Base-by-base conservation (phyloP, 2,888 invertebrate species). In the Eurois occulta region DNA sequence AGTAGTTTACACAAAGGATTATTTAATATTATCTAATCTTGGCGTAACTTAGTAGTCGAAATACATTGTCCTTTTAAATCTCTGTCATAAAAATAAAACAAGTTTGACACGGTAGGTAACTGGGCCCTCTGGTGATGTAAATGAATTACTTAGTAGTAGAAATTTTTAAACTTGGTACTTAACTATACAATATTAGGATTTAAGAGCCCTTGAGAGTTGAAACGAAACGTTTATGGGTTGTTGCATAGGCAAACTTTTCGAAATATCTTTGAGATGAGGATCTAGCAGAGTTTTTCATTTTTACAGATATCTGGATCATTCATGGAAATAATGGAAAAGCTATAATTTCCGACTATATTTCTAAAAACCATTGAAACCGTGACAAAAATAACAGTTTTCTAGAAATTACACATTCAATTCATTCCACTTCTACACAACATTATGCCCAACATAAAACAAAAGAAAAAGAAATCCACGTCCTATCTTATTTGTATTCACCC, bases 1-100 rank as follows among this genome's bases (percentile, higher is more conserved):
- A 62, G 79, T 64, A 84, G 90, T 90, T 89, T 88, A 92, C 90
- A 93, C 93, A 93, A 94, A 93, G 91, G 90, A 90, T 90, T 91
- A 90, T 93, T 94, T 93, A 92, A 91, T 90, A 90, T 89, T 92
- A 94, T 93, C 94, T 93, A 92, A 94, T 94, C 94, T 92, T 78
- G 83, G 92, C 91, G 94, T 95, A 95, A 91, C 92, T 88, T 93
- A 89, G 94, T 89, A 94, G 95, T 91, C 85, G 85, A 87, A 89
- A 90, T 86, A 87, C 90, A 92, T 90, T 92, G 94, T 94, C 92
- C 93, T 92, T 92, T 89, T 91, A 92, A 93, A 91, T 91, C 91
- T 92, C 88, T 87, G 87, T 91, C 91, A 91, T 93, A 92, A 94
- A 93, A 93, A 92, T 91, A 91, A 93, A 94, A 92, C 92, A 74